These are phyloP conservation scores for Lytechinus pictus DNA, from an alignment of 35 echinoderm and acorn worm species.

Conservation along the genomic window DNA sequence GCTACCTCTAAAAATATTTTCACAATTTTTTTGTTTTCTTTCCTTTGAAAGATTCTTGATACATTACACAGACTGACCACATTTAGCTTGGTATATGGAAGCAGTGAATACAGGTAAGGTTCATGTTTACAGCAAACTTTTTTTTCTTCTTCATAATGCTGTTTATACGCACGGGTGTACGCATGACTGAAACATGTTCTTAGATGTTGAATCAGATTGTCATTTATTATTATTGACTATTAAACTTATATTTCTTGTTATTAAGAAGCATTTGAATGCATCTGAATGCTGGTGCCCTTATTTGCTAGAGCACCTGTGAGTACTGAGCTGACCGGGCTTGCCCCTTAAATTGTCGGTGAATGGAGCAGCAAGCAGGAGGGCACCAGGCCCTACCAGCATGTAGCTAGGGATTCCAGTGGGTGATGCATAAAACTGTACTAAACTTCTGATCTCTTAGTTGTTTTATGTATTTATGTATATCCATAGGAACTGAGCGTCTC, in stretches of 20 bases:
- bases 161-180: neutral
- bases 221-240: neutral
- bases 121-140: neutral
- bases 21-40: neutral
- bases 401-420: too few species aligned
- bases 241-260: neutral
- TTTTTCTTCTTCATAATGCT: neutral
- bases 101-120: conserved; percentile 66
- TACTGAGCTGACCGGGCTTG: too few species aligned
- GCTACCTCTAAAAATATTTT: neutral
- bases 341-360: too few species aligned
- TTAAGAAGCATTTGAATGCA: too few species aligned
- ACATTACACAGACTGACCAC: conserved; percentile 66
- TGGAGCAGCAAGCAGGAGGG: too few species aligned
- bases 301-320: too few species aligned
- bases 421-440: too few species aligned
- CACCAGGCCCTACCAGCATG: too few species aligned
- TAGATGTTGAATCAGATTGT: neutral
- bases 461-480: too few species aligned
- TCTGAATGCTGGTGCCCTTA: too few species aligned
- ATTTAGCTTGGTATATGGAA: conserved; percentile 76
- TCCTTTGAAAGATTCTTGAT: conserved; percentile 47
- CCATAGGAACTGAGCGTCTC: too few species aligned
- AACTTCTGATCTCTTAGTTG: too few species aligned
- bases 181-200: neutral